Evolutionary conservation across 2,797 vertebrate genomes (phyloP).

Genomic region (Anomalospiza imberbis): DNA sequence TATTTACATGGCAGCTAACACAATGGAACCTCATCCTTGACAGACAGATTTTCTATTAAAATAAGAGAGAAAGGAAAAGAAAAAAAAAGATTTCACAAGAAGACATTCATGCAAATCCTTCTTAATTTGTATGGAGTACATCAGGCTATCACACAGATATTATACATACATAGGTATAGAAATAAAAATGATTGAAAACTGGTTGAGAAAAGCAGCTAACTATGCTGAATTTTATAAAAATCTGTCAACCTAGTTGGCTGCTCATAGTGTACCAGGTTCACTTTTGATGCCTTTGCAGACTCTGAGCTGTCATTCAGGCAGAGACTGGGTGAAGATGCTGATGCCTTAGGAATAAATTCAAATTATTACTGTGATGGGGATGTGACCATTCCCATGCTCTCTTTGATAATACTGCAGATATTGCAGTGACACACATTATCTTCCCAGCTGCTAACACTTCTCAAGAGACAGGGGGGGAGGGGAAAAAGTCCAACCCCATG

Average conservation of each 20-base stretch:
- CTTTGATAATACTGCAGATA: constrained; percentile 34
- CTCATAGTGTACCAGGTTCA: neutral
- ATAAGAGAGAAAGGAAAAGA: neutral
- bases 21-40: neutral
- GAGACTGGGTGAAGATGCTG: neutral
- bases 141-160: neutral
- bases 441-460: constrained; percentile 7
- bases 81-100: neutral
- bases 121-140: neutral
- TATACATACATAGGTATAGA: neutral
- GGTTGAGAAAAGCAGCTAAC: neutral
- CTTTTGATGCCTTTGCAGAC: neutral
- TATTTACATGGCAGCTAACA: neutral
- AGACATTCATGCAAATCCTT: neutral
- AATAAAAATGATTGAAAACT: neutral
- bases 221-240: constrained; percentile 5
- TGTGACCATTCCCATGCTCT: constrained; percentile 4
- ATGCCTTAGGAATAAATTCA: constrained; percentile 31
- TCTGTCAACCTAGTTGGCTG: neutral
- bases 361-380: constrained; percentile 30
- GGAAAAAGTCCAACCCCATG: neutral
- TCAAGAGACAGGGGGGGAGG: neutral
- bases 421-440: constrained; percentile 30
- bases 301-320: constrained; percentile 47
- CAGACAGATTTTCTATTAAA: neutral